phyloP scores from a whole-genome alignment of 2,888 invertebrate species.

The Seladonia tumulorum region DNA sequence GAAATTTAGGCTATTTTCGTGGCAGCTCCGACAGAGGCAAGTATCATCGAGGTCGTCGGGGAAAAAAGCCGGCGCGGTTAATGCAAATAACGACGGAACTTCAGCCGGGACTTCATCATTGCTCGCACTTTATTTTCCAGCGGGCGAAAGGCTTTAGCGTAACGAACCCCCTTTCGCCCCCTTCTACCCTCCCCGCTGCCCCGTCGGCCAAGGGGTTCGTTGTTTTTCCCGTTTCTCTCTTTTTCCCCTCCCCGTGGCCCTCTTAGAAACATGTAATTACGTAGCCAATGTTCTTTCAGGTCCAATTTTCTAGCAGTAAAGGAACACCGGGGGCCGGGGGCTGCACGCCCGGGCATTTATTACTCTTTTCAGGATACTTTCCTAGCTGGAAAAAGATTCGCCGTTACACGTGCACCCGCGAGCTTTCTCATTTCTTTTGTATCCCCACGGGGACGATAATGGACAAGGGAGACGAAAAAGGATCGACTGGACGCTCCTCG shows the following conservation, averaged over 20 bases:
- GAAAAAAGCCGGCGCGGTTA: not conserved
- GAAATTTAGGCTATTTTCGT: not conserved
- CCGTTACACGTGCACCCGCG: conserved; percentile 38
- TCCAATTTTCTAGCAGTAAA: conserved; percentile 58
- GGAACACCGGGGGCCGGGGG: conserved; percentile 38
- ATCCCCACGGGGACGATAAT: conserved; percentile 51
- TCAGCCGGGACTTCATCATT: conserved; percentile 12
- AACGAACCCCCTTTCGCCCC: not conserved
- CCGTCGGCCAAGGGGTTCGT: not conserved
- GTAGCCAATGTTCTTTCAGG: conserved; percentile 57
- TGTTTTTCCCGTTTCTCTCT: not conserved
- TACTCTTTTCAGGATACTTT: conserved; percentile 61
- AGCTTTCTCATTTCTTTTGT: conserved; percentile 47
- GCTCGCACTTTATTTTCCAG: conserved; percentile 17
- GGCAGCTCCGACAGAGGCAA: not conserved
- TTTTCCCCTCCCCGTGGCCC: not conserved
- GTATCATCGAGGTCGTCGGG: not conserved
- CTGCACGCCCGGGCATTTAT: conserved; percentile 62
- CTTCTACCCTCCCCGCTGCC: not conserved
- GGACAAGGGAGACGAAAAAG: conserved; percentile 48
- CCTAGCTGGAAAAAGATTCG: conserved; percentile 47
- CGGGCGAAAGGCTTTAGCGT: conserved; percentile 7
- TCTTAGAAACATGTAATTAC: conserved; percentile 59
- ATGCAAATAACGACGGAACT: conserved; percentile 22
- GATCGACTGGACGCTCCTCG: conserved; percentile 23